A percentile compares a stretch with the other conserved stretches of the same genome.
phyloP scores from a whole-genome alignment of 2,888 invertebrate genomes.

The Rhodophaea formosa region DNA sequence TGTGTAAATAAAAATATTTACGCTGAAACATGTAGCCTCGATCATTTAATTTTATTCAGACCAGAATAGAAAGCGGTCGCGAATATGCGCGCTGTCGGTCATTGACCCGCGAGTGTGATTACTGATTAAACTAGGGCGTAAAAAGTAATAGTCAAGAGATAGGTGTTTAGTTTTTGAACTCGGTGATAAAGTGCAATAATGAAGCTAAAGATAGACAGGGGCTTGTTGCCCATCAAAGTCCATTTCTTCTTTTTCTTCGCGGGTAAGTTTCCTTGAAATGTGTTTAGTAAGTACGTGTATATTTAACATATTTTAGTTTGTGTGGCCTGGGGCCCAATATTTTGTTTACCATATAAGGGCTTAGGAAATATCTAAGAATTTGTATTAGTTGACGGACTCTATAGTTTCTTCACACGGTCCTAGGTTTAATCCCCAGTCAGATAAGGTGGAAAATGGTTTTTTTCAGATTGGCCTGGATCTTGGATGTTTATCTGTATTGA shows the following conservation, averaged over 20 bases:
- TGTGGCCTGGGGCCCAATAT: no score
- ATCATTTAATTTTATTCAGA: constrained; percentile 23
- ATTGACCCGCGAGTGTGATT: constrained; percentile 18
- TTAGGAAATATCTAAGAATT: no score
- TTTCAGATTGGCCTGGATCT: no score
- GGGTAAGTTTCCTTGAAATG: constrained; percentile 78
- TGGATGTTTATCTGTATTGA: no score
- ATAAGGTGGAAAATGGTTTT: no score
- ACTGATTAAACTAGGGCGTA: neutral
- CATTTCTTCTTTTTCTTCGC: constrained; percentile 95
- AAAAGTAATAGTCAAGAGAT: neutral
- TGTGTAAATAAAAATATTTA: constrained; percentile 25
- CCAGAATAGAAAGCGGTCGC: constrained; percentile 31
- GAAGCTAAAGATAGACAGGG: constrained; percentile 84
- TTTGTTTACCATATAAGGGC: no score
- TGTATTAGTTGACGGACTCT: no score
- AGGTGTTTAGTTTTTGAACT: neutral
- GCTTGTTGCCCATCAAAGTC: constrained; percentile 89
- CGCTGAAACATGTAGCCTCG: constrained; percentile 19
- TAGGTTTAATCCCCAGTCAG: no score
- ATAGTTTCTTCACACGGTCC: no score
- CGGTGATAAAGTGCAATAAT: constrained; percentile 30
- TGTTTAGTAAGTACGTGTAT: no score
- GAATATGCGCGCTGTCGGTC: constrained; percentile 18
- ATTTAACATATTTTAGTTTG: no score